Evolutionary conservation across 1,140 invertebrate genomes (phyloP), one percentile per base, ranked within the genome.

Genomic region (Drosophila nigromelanica): DNA sequence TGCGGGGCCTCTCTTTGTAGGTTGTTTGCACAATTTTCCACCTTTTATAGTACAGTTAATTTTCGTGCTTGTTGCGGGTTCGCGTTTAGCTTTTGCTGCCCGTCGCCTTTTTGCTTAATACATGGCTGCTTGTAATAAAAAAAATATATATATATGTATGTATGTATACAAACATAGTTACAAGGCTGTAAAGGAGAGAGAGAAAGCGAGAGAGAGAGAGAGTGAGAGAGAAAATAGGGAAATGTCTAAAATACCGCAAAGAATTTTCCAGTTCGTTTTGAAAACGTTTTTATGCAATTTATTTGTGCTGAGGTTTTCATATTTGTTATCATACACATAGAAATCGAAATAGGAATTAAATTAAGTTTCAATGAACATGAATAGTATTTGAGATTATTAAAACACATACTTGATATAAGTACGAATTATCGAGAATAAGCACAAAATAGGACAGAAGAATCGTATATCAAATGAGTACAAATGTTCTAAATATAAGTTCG

Each of bases 41-140:
- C 85, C 85, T 89, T 89, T 89, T 89, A 89, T 90, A 90, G 86
- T 86, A 90, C 85, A 89, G 86, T 89, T 89, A 90, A 89, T 89
- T 89, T 89, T 90, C 77, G 86, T 85, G 82, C 82, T 87, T 58
- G 82, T 89, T 81, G 66, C 45, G 70, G 74, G 39, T 43, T 70
- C 62, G 51, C 58, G 56, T 60, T 62, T 73, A 55, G 62, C 42
- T 30, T 30, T 56, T 37, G 35, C 35, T 52, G 50, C 33, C 33
- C 21, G 45, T 52, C 30, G 47, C 48, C 21, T 33, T 37, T 78
- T 71, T 78, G 66, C 72, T 75, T 71, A 78, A 75, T 56, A 61
- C 70, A 67, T 68, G 70, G 59, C 54, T 54, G 70, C 40, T 40
- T 62, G 64, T 73, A 55, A 73, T 50, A 68, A 68, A 73, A 54